A percentile compares a stretch with the other conserved stretches of the same genome.
phyloP scores from a whole-genome alignment of 2,797 vertebrate genomes.

The Hyperoplus lanceolatus region DNA sequence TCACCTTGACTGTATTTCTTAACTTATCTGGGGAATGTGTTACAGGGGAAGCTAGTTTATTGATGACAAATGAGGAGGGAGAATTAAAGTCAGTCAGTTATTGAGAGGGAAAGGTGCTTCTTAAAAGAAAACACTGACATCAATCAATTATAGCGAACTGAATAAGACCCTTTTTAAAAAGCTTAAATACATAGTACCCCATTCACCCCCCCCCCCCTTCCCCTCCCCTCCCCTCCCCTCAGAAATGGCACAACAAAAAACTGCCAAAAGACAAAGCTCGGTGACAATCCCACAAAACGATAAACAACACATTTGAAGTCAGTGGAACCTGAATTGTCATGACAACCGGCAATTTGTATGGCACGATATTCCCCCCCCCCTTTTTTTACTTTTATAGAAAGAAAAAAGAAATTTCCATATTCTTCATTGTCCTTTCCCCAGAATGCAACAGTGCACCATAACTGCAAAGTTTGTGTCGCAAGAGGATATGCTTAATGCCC shows the following conservation, averaged over 20 bases:
- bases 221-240: too few species aligned
- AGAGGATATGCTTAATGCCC: constrained; percentile 74
- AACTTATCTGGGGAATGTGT: constrained; percentile 53
- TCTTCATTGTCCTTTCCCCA: constrained; percentile 40
- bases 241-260: constrained; percentile 63
- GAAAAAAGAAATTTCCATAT: constrained; percentile 28
- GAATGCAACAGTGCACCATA: constrained; percentile 41
- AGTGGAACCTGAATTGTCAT: constrained; percentile 72
- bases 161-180: constrained; percentile 71
- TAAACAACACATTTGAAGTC: constrained; percentile 75
- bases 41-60: constrained; percentile 65
- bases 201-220: not conserved
- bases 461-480: constrained; percentile 43
- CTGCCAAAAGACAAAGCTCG: constrained; percentile 64
- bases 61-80: constrained; percentile 59
- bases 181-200: constrained; percentile 62
- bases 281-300: constrained; percentile 73
- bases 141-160: constrained; percentile 74
- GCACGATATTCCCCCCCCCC: constrained; percentile 64
- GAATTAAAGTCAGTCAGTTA: constrained; percentile 58
- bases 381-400: constrained; percentile 19
- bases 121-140: constrained; percentile 79
- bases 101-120: constrained; percentile 69
- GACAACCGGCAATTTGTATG: constrained; percentile 72
- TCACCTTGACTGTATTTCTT: constrained; percentile 51